These are phyloP conservation scores for Chloroceryle amazona DNA, from an alignment of 2,797 vertebrate species.

Conservation along the genomic window DNA sequence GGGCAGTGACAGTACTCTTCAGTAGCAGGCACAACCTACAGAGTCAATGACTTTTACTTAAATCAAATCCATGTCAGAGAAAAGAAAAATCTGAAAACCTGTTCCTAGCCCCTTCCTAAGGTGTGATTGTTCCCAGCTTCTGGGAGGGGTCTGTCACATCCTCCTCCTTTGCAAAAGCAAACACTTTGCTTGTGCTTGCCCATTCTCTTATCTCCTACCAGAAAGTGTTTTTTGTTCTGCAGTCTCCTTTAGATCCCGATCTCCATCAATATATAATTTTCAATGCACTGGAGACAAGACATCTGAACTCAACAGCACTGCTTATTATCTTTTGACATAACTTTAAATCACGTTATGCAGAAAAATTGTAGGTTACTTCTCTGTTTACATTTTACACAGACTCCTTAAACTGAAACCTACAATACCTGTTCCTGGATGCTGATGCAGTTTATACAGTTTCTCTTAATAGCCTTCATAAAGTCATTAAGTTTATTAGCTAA, in stretches of 20 bases:
- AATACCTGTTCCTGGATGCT: neutral
- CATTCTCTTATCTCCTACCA: neutral
- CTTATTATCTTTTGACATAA: neutral
- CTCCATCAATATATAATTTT: neutral
- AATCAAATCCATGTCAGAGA: neutral
- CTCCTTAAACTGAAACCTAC: neutral
- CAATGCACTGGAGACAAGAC: neutral
- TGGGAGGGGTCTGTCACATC: neutral
- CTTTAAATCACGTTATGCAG: neutral
- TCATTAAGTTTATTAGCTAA: conserved; percentile 16
- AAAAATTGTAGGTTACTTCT: neutral
- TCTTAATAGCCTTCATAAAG: conserved; percentile 39
- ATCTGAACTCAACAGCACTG: neutral
- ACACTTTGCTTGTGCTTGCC: neutral
- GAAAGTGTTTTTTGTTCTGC: neutral
- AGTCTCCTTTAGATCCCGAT: neutral
- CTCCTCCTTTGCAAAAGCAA: neutral
- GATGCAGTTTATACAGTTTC: neutral
- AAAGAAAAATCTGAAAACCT: neutral
- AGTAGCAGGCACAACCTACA: neutral
- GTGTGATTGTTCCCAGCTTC: neutral
- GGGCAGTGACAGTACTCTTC: neutral
- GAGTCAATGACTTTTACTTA: neutral
- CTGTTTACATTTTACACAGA: neutral
- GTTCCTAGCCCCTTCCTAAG: neutral